Conservation (phyloP, 2,797 vertebrate species). For the Cirrhinus mrigala region DNA sequence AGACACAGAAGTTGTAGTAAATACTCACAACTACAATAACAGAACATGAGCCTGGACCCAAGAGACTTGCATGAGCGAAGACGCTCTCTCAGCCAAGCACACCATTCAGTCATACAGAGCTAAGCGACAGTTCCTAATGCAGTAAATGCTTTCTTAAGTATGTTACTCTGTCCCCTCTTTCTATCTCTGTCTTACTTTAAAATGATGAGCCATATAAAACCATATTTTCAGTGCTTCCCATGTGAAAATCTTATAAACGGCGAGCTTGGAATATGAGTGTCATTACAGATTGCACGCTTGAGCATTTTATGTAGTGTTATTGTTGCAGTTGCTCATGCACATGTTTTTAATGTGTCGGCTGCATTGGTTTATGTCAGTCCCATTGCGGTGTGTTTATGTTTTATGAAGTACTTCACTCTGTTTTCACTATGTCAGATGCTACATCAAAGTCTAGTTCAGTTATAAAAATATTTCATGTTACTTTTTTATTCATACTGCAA, state of each 20-base stretch:
- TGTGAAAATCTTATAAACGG: not conserved
- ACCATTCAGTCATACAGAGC: not conserved
- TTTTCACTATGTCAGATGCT: conserved; percentile 16
- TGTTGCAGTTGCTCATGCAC: not conserved
- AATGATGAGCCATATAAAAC: not conserved
- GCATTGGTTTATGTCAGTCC: conserved; percentile 5
- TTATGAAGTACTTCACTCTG: conserved; percentile 10
- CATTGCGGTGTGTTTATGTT: not conserved
- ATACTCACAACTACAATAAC: conserved; percentile 38
- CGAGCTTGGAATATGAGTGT: not conserved
- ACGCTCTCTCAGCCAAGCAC: not conserved
- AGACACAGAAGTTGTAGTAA: conserved; percentile 34
- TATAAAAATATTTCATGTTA: conserved; percentile 21
- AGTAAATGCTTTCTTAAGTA: not conserved
- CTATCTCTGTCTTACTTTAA: not conserved
- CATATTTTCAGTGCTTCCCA: not conserved
- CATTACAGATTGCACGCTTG: not conserved
- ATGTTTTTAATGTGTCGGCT: not conserved
- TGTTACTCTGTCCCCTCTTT: not conserved
- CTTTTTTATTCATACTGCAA: conserved; percentile 13
- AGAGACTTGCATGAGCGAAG: conserved; percentile 14
- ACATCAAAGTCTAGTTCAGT: conserved; percentile 37
- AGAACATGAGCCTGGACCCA: conserved; percentile 28
- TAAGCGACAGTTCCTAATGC: not conserved
- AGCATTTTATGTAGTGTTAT: conserved; percentile 5